Evolutionary conservation across 2,797 vertebrate species (phyloP).

Genomic region (Sitta carolinensis): DNA sequence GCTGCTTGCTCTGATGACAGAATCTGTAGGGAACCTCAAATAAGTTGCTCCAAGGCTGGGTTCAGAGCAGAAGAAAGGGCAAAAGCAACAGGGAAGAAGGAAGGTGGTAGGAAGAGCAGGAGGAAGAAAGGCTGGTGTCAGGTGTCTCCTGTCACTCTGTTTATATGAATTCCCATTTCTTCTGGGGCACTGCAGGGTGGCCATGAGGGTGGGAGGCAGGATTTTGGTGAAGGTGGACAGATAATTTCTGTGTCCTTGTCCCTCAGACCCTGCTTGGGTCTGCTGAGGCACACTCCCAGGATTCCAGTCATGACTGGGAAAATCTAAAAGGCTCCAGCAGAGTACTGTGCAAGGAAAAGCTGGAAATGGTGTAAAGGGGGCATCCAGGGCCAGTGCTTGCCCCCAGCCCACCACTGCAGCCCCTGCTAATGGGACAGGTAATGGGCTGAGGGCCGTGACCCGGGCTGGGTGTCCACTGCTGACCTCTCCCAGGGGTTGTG

Average conservation of each 20-base stretch:
- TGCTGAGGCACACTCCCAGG: accelerated
- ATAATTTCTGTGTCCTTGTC: neutral
- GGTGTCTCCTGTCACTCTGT: neutral
- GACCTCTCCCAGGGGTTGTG: conserved; percentile 10
- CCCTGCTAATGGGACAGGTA: neutral
- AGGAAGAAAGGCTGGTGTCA: neutral
- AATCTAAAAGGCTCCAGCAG: neutral
- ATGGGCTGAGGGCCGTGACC: neutral
- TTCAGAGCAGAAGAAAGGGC: neutral
- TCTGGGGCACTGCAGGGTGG: neutral
- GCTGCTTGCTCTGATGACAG: neutral
- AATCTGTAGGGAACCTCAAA: neutral
- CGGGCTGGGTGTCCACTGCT: neutral
- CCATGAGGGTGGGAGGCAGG: too few species aligned
- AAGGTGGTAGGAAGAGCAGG: neutral
- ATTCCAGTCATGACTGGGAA: neutral
- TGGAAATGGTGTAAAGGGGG: neutral
- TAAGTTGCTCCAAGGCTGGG: neutral
- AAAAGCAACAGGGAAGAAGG: neutral
- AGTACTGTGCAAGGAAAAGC: neutral
- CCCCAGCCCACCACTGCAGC: neutral
- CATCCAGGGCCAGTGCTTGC: neutral
- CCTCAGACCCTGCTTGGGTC: neutral
- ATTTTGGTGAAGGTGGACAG: neutral
- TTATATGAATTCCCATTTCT: neutral